phyloP scores from a whole-genome alignment of 2,113 vertebrate species.

The Probosciger aterrimus region DNA sequence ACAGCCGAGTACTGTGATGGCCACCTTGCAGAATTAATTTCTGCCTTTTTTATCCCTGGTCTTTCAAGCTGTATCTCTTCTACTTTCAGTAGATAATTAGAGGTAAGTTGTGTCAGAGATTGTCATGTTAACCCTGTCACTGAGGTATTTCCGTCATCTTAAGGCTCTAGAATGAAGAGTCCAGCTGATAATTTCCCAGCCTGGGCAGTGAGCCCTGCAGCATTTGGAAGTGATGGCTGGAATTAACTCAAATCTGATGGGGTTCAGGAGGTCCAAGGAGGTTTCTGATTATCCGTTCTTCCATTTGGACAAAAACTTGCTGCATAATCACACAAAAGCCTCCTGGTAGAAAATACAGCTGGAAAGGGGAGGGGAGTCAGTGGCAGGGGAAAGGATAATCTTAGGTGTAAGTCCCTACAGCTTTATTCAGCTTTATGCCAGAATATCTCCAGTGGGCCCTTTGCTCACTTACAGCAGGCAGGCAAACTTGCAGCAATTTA shows the following conservation, averaged over 20 bases:
- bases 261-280: not conserved
- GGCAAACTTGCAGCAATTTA: not conserved
- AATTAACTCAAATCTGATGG: not conserved
- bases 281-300: not conserved
- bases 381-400: not conserved
- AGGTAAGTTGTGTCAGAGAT: not conserved
- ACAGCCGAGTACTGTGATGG: not conserved
- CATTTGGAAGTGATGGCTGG: not conserved
- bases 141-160: not conserved
- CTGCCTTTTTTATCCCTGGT: not conserved
- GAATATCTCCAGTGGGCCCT: not conserved
- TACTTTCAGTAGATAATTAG: not conserved
- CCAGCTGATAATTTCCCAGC: not conserved
- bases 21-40: not conserved
- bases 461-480: not conserved
- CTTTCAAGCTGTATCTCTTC: not conserved
- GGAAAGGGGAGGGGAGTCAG: not conserved
- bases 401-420: not conserved
- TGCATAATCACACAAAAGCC: not conserved
- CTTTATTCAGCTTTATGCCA: not conserved
- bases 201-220: not conserved
- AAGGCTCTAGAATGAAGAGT: not conserved
- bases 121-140: not conserved
- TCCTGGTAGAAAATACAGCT: not conserved
- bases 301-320: not conserved